Evolutionary conservation across 2,888 invertebrate species (phyloP).

Genomic region (Amaurobius ferox): DNA sequence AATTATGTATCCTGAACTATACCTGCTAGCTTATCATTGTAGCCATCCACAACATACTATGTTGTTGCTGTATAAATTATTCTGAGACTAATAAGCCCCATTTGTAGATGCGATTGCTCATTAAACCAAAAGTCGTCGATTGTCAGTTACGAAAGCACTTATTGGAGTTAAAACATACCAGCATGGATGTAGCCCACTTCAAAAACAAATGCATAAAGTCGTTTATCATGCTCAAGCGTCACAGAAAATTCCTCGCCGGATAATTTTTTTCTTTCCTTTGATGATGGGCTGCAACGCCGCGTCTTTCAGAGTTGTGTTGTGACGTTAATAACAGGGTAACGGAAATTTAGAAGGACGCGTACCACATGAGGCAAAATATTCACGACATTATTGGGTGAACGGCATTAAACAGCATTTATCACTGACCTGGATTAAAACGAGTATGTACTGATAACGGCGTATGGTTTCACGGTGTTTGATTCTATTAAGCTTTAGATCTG

Average conservation of each 20-base stretch:
- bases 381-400: conserved; percentile 34
- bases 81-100: neutral
- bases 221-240: conserved; percentile 21
- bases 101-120: neutral
- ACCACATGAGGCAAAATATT: conserved; percentile 46
- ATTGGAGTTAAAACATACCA: conserved; percentile 6
- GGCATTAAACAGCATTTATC: neutral
- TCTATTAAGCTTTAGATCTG: too few species aligned
- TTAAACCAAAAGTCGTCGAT: neutral
- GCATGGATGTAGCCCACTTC: neutral
- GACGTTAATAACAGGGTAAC: conserved; percentile 63
- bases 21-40: neutral
- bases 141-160: neutral
- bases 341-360: conserved; percentile 42
- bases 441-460: neutral
- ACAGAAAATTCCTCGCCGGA: conserved; percentile 29
- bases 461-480: too few species aligned
- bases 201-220: conserved; percentile 14
- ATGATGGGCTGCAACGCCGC: conserved; percentile 4
- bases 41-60: neutral
- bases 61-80: neutral
- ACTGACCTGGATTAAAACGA: neutral
- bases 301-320: neutral
- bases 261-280: conserved; percentile 25
- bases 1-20: neutral